Percentiles rank a stretch among this genome's conserved stretches.
Evolutionary conservation across 92 coral and sea anemone species (phyloP).

Genomic region (Epizoanthus ramosus): DNA sequence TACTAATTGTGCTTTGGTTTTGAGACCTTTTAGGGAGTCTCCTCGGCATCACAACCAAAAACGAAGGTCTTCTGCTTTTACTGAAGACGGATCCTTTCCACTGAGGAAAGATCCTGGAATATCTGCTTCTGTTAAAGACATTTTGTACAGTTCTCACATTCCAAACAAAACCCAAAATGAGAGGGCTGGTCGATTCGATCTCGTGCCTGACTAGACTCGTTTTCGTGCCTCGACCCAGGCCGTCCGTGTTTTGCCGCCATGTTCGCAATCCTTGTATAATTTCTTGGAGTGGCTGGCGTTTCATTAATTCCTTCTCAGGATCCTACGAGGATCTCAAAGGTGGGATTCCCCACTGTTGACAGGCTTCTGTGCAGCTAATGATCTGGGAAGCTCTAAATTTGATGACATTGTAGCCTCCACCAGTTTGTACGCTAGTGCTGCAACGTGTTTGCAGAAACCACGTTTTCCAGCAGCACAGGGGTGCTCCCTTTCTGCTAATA

Average conservation of each 20-base stretch:
- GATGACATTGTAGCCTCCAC: constrained; percentile 44
- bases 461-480: constrained; percentile 58
- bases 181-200: too few species aligned
- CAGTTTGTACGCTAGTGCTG: constrained; percentile 50
- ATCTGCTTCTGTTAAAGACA: constrained; percentile 17
- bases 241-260: too few species aligned
- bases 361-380: constrained; percentile 43
- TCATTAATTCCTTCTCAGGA: constrained; percentile 58
- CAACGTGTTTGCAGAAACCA: constrained; percentile 57
- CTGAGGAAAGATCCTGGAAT: constrained; percentile 33
- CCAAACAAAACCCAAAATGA: neutral
- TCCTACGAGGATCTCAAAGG: constrained; percentile 49
- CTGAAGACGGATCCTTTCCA: constrained; percentile 12
- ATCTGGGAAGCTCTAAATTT: constrained; percentile 39
- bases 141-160: neutral
- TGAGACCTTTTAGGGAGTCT: constrained; percentile 31
- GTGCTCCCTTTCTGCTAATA: constrained; percentile 47
- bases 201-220: too few species aligned
- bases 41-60: constrained; percentile 46
- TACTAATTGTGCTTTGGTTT: constrained; percentile 40
- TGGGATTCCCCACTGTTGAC: constrained; percentile 58
- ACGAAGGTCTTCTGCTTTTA: constrained; percentile 28
- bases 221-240: too few species aligned
- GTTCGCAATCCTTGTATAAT: neutral
- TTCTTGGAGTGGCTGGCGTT: constrained; percentile 49